phyloP scores from a whole-genome alignment of 2,113 vertebrate species.

The Natator depressus region DNA sequence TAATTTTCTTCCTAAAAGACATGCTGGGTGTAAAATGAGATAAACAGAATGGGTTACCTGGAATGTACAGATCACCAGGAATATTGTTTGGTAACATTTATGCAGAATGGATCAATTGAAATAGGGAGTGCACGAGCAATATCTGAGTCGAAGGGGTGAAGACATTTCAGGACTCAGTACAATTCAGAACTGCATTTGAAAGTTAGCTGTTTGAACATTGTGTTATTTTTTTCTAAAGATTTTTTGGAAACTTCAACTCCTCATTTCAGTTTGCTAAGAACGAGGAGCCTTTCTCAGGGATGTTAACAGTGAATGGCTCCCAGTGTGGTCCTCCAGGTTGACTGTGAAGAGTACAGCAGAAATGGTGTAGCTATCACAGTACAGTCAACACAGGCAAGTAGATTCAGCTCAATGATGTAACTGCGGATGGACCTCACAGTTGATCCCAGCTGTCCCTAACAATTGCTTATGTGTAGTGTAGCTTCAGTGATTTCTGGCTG shows the following conservation, averaged over 20 bases:
- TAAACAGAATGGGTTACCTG: not conserved
- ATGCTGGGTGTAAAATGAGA: not conserved
- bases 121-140: not conserved
- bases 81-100: not conserved
- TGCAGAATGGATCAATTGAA: not conserved
- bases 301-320: not conserved
- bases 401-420: slow-evolving; percentile 39
- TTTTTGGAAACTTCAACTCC: slow-evolving; percentile 6
- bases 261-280: not conserved
- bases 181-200: slow-evolving; percentile 27
- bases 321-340: slow-evolving; percentile 18
- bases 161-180: slow-evolving; percentile 28
- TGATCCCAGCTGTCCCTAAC: slow-evolving; percentile 27
- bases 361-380: slow-evolving; percentile 55
- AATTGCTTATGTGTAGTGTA: not conserved
- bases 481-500: not conserved
- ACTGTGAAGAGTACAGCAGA: not conserved
- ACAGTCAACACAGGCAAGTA: slow-evolving; percentile 38
- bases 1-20: not conserved
- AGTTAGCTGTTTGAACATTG: slow-evolving; percentile 46
- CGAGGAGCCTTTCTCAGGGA: not conserved
- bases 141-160: slow-evolving; percentile 27
- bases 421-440: slow-evolving; percentile 33
- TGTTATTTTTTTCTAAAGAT: slow-evolving; percentile 20
- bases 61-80: not conserved